phyloP scores from a whole-genome alignment of 2,113 vertebrate species.

The Malurus alboscapulatus region DNA sequence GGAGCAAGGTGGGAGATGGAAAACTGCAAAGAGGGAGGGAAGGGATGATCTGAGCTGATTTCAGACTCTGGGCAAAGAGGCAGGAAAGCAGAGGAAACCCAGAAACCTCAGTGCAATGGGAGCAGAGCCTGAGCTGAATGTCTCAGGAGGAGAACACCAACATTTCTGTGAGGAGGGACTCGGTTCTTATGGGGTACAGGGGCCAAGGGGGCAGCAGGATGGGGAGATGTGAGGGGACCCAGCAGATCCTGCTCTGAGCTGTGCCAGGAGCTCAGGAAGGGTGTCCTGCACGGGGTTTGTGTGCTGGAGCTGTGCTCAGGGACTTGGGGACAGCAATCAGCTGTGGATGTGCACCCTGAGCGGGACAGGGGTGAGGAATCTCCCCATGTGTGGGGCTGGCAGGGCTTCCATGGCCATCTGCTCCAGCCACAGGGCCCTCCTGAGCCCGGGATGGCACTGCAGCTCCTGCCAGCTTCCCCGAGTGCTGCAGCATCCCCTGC shows the following conservation, averaged over 20 bases:
- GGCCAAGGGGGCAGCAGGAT: neutral
- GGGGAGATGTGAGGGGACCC: neutral
- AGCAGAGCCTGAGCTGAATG: neutral
- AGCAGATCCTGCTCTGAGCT: neutral
- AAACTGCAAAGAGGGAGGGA: neutral
- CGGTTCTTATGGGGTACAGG: neutral
- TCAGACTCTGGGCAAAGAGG: neutral
- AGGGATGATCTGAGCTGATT: neutral
- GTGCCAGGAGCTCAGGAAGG: neutral
- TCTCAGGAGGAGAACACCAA: neutral
- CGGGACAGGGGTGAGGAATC: neutral
- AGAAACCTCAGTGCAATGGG: neutral
- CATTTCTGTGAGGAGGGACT: neutral
- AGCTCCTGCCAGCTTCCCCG: constrained; percentile 22
- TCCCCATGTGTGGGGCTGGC: neutral
- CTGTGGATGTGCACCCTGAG: constrained; percentile 1
- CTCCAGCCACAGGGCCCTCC: neutral
- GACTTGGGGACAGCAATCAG: neutral
- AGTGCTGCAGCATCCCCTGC: neutral
- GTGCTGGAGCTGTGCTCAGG: neutral
- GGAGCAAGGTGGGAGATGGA: neutral
- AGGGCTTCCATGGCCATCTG: constrained; percentile 57
- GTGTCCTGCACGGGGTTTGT: neutral
- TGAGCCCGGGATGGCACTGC: neutral
- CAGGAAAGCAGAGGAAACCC: neutral